Evolutionary conservation across 2,113 vertebrate genomes (phyloP).

Genomic region (Nyctibius bracteatus): DNA sequence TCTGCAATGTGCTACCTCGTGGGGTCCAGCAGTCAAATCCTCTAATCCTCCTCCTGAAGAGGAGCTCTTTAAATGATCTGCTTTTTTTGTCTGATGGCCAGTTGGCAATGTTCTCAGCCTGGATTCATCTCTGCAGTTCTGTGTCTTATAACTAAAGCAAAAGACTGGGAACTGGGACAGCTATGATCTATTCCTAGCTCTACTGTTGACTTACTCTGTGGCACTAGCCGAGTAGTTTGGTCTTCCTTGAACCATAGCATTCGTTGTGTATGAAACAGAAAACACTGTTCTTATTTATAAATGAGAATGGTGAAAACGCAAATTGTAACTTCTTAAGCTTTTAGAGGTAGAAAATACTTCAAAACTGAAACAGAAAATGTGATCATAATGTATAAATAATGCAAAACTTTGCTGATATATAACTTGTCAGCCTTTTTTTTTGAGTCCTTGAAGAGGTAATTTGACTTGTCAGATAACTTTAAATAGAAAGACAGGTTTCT

Average conservation of each 20-base stretch:
- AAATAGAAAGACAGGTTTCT: constrained; percentile 11
- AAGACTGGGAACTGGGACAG: not conserved
- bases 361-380: not conserved
- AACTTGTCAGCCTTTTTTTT: not conserved
- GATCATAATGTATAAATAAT: not conserved
- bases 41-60: too few species aligned
- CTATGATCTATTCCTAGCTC: not conserved
- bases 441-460: not conserved
- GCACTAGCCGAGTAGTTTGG: not conserved
- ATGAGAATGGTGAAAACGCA: not conserved
- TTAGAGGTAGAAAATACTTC: not conserved
- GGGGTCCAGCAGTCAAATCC: not conserved
- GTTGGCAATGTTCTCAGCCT: not conserved
- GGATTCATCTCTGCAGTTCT: not conserved
- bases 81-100: not conserved
- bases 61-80: not conserved
- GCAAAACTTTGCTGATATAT: not conserved
- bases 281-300: not conserved
- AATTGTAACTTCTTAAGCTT: not conserved
- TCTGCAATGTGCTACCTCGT: not conserved
- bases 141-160: not conserved
- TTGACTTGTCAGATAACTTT: constrained; percentile 10
- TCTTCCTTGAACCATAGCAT: not conserved
- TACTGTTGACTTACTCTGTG: not conserved
- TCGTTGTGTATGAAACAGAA: not conserved